Evolutionary conservation across 2,797 vertebrate genomes (phyloP).

Genomic region (Poecilia velifera): DNA sequence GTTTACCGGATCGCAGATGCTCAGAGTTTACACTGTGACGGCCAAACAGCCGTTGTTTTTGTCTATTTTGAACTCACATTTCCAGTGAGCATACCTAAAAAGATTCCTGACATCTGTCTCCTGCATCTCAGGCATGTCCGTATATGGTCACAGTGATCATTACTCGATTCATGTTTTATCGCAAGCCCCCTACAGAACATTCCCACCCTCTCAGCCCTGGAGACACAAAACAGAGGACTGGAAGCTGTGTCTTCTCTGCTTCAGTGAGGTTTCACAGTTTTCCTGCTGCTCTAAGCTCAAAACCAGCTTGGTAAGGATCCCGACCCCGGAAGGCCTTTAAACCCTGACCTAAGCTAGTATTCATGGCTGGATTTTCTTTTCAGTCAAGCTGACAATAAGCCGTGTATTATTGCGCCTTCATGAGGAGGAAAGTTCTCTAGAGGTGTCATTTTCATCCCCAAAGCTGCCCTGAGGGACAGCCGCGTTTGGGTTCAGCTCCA

Average conservation of each 20-base stretch:
- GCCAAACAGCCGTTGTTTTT: slow-evolving; percentile 10
- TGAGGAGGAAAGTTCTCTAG: slow-evolving; percentile 46
- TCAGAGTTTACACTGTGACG: slow-evolving; percentile 22
- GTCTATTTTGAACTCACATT: slow-evolving; percentile 7
- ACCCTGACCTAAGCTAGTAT: slow-evolving; percentile 56
- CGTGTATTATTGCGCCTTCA: slow-evolving; percentile 35
- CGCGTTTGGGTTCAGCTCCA: slow-evolving; percentile 73
- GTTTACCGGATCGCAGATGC: slow-evolving; percentile 49
- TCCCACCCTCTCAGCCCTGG: slow-evolving; percentile 49
- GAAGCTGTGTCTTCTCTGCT: slow-evolving; percentile 32
- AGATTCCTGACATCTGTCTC: slow-evolving; percentile 62
- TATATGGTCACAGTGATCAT: slow-evolving; percentile 79
- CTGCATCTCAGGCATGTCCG: slow-evolving; percentile 65
- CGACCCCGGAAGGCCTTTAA: slow-evolving; percentile 58
- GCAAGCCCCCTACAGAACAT: slow-evolving; percentile 65
- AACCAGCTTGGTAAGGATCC: slow-evolving; percentile 58
- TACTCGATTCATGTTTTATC: slow-evolving; percentile 72
- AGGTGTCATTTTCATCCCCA: slow-evolving; percentile 65
- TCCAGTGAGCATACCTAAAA: slow-evolving; percentile 15
- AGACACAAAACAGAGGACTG: slow-evolving; percentile 68
- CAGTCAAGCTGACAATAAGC: slow-evolving; percentile 65
- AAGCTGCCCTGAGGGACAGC: slow-evolving; percentile 64
- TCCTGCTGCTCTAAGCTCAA: slow-evolving; percentile 41
- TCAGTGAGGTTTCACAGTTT: slow-evolving; percentile 25
- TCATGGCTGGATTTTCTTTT: slow-evolving; percentile 68